Percentiles rank a stretch among this genome's conserved stretches.
phyloP scores from a whole-genome alignment of 2,888 invertebrate genomes.

The Priocnemis perturbator region DNA sequence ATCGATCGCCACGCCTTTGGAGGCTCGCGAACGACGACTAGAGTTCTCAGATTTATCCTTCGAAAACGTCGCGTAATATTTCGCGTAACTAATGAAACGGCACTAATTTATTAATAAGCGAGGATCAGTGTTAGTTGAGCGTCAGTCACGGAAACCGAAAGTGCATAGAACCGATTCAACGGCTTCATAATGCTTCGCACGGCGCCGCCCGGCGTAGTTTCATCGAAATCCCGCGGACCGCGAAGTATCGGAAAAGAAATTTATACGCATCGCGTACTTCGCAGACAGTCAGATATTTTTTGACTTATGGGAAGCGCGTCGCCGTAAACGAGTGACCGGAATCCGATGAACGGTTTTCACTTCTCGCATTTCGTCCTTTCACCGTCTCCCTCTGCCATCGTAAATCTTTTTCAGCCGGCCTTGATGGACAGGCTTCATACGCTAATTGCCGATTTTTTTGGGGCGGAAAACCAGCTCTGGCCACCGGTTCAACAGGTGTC shows the following conservation, averaged over 20 bases:
- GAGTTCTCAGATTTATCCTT: too few species aligned
- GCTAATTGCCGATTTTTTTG: conserved; percentile 67
- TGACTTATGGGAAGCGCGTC: conserved; percentile 41
- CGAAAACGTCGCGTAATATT: too few species aligned
- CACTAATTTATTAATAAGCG: too few species aligned
- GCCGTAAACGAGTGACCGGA: conserved; percentile 52
- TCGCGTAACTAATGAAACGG: too few species aligned
- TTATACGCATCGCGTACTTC: conserved; percentile 28
- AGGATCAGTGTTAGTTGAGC: too few species aligned
- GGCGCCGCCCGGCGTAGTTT: not conserved
- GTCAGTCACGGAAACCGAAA: too few species aligned
- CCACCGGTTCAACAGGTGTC: conserved; percentile 74
- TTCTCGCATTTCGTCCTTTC: conserved; percentile 25
- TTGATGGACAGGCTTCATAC: conserved; percentile 71
- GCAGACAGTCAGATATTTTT: conserved; percentile 34
- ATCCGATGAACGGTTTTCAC: conserved; percentile 40
- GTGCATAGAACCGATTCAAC: not conserved
- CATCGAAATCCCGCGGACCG: conserved; percentile 14
- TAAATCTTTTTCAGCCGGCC: conserved; percentile 63
- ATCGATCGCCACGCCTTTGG: too few species aligned
- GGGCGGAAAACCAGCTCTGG: conserved; percentile 55
- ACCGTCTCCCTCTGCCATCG: conserved; percentile 41
- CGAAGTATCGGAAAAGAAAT: conserved; percentile 28
- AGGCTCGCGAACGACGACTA: too few species aligned
- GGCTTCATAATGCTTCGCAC: not conserved